A percentile compares a stretch with the other conserved stretches of the same genome.
Conservation (phyloP, 2,113 vertebrate species). For the Cisticola juncidis region DNA sequence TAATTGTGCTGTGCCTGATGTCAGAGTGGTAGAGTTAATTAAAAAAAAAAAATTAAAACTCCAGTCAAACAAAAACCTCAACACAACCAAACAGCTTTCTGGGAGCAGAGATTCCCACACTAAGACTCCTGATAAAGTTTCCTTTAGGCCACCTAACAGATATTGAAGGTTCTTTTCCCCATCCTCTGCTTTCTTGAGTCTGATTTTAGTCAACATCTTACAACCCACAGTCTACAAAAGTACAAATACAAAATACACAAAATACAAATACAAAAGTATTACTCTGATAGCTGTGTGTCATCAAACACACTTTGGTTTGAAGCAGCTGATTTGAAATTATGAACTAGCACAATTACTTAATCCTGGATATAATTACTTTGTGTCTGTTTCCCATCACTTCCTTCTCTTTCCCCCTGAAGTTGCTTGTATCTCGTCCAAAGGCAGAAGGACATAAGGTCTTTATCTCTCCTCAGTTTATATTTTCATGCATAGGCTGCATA, state of each 20-base stretch:
- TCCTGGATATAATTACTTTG: neutral
- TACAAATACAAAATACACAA: too few species aligned
- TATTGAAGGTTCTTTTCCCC: neutral
- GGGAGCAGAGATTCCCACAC: neutral
- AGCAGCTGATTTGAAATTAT: neutral
- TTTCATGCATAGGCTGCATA: neutral
- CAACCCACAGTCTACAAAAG: neutral
- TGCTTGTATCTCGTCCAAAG: neutral
- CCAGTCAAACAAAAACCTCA: neutral
- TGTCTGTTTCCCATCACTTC: neutral
- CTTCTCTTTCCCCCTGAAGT: neutral
- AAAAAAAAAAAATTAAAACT: neutral
- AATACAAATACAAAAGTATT: neutral
- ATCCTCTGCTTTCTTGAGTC: neutral
- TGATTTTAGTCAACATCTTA: neutral
- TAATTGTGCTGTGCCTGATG: neutral
- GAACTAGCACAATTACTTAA: neutral
- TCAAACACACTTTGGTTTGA: neutral
- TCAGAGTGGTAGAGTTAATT: neutral
- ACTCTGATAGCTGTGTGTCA: neutral
- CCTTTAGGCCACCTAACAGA: neutral
- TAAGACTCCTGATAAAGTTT: neutral
- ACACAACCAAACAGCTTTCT: neutral
- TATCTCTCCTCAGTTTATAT: neutral
- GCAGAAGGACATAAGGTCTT: neutral